Evolutionary conservation across 2,797 vertebrate species (phyloP).

Genomic region (Pipistrellus kuhlii): DNA sequence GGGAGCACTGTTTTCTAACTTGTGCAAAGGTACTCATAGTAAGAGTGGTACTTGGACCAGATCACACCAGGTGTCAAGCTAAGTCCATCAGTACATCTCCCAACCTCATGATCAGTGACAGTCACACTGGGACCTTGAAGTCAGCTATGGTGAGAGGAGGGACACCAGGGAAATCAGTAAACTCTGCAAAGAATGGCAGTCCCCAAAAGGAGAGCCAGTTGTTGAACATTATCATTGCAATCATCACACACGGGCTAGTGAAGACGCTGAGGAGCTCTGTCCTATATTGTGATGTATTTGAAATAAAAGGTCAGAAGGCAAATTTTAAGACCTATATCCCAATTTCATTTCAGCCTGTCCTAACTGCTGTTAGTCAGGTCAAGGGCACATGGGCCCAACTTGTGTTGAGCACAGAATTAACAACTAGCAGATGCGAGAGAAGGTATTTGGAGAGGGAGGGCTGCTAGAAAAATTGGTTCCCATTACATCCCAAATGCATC

Average conservation of each 20-base stretch:
- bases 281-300: background rate
- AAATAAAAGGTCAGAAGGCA: constrained; percentile 6
- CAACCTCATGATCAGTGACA: background rate
- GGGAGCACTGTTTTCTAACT: background rate
- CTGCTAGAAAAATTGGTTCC: constrained; percentile 22
- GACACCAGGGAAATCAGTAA: constrained; percentile 43
- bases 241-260: background rate
- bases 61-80: background rate
- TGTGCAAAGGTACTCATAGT: background rate
- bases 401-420: constrained; percentile 35
- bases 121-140: background rate
- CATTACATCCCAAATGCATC: background rate
- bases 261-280: background rate
- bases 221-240: background rate
- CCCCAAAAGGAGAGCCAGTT: background rate
- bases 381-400: background rate
- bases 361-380: constrained; percentile 58
- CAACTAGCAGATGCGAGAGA: constrained; percentile 25
- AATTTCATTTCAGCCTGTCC: constrained; percentile 35
- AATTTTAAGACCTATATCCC: constrained; percentile 14
- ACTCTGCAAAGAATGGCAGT: background rate
- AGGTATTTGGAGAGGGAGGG: background rate
- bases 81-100: background rate
- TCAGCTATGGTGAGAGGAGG: background rate
- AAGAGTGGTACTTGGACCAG: background rate